Conservation (phyloP, 2,888 invertebrate genomes). For the Poecilobothrus nobilitatus region DNA sequence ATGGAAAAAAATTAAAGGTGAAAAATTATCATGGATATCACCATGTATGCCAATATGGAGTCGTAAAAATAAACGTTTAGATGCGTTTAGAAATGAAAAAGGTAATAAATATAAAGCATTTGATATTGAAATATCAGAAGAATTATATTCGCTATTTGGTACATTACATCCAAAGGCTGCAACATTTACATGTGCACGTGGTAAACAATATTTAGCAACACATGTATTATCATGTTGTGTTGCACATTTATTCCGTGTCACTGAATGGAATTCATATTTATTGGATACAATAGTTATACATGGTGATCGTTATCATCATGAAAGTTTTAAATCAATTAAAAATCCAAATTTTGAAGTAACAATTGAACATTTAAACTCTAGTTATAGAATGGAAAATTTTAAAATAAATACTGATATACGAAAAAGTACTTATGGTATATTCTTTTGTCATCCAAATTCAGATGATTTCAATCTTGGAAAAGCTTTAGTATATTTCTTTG, state of each 20-base stretch:
- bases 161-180: slow-evolving; percentile 53
- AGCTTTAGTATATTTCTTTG: slow-evolving; percentile 55
- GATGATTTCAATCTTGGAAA: slow-evolving; percentile 56
- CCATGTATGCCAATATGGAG: slow-evolving; percentile 30
- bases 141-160: slow-evolving; percentile 61
- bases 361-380: slow-evolving; percentile 49
- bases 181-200: slow-evolving; percentile 50
- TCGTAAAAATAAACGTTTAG: slow-evolving; percentile 29
- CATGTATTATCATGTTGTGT: slow-evolving; percentile 53
- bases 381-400: slow-evolving; percentile 52
- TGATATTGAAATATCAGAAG: slow-evolving; percentile 59
- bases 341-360: slow-evolving; percentile 50
- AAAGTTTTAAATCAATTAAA: slow-evolving; percentile 46
- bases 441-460: slow-evolving; percentile 49
- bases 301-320: slow-evolving; percentile 51
- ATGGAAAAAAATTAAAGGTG: neutral
- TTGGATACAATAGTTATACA: slow-evolving; percentile 54
- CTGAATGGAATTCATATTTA: slow-evolving; percentile 55
- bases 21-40: neutral
- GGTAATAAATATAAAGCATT: slow-evolving; percentile 36
- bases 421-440: slow-evolving; percentile 51
- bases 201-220: slow-evolving; percentile 56
- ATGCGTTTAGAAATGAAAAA: neutral
- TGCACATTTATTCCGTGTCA: slow-evolving; percentile 51
- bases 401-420: slow-evolving; percentile 51